phyloP scores from a whole-genome alignment of 2,113 vertebrate species.

The Sturnira hondurensis region DNA sequence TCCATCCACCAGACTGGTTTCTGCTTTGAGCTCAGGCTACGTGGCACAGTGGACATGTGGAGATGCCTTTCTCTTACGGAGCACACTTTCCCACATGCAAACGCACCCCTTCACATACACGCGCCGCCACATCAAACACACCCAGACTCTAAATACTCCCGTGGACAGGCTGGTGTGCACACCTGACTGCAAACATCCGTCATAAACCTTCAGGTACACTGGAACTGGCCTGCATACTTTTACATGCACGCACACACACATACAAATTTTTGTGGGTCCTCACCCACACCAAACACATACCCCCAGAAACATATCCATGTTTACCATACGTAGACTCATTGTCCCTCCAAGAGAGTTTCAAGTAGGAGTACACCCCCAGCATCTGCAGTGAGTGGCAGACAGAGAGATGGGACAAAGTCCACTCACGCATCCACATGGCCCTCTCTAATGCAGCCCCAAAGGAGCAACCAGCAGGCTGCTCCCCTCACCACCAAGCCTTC shows the following conservation, averaged over 20 bases:
- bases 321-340: not conserved
- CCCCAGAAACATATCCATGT: not conserved
- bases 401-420: not conserved
- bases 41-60: not conserved
- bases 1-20: not conserved
- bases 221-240: not conserved
- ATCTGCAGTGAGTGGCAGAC: not conserved
- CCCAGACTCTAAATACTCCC: not conserved
- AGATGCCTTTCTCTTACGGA: not conserved
- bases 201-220: not conserved
- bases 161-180: not conserved
- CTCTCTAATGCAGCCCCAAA: not conserved
- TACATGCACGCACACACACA: not conserved
- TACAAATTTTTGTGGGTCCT: not conserved
- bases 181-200: not conserved
- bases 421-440: not conserved
- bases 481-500: not conserved
- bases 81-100: not conserved
- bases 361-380: not conserved
- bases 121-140: not conserved
- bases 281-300: not conserved
- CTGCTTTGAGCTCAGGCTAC: not conserved
- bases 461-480: not conserved
- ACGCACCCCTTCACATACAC: not conserved
- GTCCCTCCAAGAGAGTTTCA: not conserved